These are phyloP conservation scores for Pheucticus melanocephalus DNA, from an alignment of 2,113 vertebrate species.

Conservation along the genomic window DNA sequence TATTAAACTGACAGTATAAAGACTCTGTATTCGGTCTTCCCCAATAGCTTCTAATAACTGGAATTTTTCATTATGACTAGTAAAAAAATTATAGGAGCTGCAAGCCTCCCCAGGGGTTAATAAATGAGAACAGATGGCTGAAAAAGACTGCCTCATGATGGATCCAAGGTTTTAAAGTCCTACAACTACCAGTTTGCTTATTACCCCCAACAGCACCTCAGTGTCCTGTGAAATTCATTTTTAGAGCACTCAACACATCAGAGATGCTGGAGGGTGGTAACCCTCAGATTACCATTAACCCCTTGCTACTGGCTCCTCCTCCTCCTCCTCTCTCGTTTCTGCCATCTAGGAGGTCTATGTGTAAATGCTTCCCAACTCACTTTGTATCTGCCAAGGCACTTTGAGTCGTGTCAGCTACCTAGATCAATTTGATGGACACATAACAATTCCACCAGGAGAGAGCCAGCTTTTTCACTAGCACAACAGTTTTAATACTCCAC, in stretches of 20 bases:
- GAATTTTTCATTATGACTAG: background rate
- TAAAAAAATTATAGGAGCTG: background rate
- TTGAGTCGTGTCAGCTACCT: background rate
- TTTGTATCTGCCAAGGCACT: background rate
- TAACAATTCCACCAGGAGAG: background rate
- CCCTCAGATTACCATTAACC: background rate
- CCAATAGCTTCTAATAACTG: background rate
- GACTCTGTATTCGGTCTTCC: background rate
- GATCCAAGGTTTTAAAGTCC: background rate
- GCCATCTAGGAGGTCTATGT: background rate
- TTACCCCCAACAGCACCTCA: background rate
- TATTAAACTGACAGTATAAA: background rate
- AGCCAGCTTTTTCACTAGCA: background rate
- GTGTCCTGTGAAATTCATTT: background rate
- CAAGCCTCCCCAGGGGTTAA: background rate
- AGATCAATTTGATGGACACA: background rate
- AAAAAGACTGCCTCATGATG: background rate
- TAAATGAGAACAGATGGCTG: background rate
- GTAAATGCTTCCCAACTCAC: background rate
- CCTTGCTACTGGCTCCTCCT: background rate
- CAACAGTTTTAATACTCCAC: background rate
- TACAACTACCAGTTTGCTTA: background rate
- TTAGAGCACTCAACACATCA: background rate
- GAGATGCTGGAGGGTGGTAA: background rate
- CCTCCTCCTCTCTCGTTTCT: background rate